phyloP scores from a whole-genome alignment of 1,140 invertebrate genomes.

The Pogonomyrmex barbatus region DNA sequence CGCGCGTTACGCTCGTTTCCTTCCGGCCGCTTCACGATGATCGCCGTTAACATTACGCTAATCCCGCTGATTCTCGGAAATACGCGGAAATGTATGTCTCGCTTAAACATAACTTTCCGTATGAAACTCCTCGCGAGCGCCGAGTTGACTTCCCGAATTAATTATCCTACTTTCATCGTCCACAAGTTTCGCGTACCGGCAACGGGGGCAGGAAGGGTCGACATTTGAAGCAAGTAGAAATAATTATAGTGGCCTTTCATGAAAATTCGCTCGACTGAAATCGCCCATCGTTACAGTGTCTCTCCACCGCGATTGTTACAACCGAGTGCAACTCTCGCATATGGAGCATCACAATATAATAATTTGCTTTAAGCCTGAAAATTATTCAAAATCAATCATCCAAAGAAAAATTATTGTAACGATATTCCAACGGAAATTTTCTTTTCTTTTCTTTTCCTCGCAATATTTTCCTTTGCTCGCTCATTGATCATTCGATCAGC shows the following conservation, averaged over 20 bases:
- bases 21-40: conserved; percentile 42
- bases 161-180: conserved; percentile 45
- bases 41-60: conserved; percentile 69
- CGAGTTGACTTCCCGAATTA: conserved; percentile 56
- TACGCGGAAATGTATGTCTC: conserved; percentile 52
- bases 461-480: neutral
- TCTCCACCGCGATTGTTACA: neutral
- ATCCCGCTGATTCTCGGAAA: conserved; percentile 57
- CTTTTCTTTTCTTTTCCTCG: neutral
- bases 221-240: conserved; percentile 35
- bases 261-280: conserved; percentile 1
- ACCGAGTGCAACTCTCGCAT: neutral
- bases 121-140: conserved; percentile 34
- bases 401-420: neutral
- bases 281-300: neutral
- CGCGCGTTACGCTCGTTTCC: conserved; percentile 53
- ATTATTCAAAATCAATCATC: neutral
- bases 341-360: neutral
- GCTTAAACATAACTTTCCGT: conserved; percentile 47
- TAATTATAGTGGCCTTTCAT: conserved; percentile 29
- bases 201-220: neutral
- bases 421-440: neutral
- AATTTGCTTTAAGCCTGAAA: neutral
- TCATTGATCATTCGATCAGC: no score
- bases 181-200: conserved; percentile 25